Evolutionary conservation across 2,113 vertebrate genomes (phyloP), one percentile per base, ranked within the genome.

Genomic region (Clinocottus analis): DNA sequence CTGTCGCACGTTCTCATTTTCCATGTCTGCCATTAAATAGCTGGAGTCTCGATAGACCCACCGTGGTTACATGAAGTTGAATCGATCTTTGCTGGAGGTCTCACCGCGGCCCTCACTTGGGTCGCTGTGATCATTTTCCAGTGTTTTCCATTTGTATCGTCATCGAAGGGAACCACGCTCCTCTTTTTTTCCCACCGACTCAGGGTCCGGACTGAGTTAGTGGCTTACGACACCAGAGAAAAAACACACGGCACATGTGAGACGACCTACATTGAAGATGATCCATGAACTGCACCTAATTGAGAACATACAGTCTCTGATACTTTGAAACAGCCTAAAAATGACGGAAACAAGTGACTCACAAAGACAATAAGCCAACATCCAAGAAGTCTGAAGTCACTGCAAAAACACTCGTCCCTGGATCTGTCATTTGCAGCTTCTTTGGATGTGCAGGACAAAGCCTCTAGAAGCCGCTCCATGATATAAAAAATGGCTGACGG

Each of bases 401-500:
- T 45, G 1, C 17, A 65, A n/a, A n/a, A 37, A 45, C 10, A 19
- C 12, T 43, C 27, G 62, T 39, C 17, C 27, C n/a, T 29, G 4
- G 12, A 21, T 56, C 25, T 45, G 35, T 0, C 11, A 19, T 66
- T 21, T 37, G 25, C 43, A 41, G 3, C 21, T 29, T 71, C 75
- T 67, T 72, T 14, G 0, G 37, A 65, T 61, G 16, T 49, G 10
- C 10, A 68, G 11, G 65, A 47, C 8, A 68, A 72, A 84, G 62
- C 23, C 29, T 62, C 19, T 0, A 53, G 17, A 61, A 60, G 41
- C 29, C 2, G 2, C 68, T 31, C 35, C n/a, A 31, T 21, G 39
- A 63, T 31, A 59, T 68, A 31, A 75, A 35, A 83, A 84, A 84
- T 67, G 55, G 76, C 76, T 86, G 79, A 88, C 31, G 6, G 23